These are phyloP conservation scores for Uria aalge DNA, from an alignment of 2,113 vertebrate species.

Conservation along the genomic window DNA sequence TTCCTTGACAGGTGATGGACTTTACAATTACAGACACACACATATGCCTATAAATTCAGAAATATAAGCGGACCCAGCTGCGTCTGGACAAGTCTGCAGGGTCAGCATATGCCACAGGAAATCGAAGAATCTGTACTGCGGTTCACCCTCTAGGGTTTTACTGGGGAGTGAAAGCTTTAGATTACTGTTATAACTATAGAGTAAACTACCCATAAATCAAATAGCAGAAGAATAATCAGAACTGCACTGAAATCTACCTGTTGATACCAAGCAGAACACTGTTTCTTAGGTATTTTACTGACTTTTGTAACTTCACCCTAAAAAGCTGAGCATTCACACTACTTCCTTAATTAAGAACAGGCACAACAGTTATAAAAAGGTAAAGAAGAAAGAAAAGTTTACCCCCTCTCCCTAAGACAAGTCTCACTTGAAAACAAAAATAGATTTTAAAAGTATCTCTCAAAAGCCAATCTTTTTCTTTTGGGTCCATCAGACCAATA, in stretches of 20 bases:
- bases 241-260: background rate
- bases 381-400: background rate
- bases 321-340: background rate
- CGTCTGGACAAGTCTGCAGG: conserved; percentile 5
- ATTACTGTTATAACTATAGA: background rate
- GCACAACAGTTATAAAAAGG: background rate
- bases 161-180: background rate
- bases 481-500: background rate
- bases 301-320: background rate
- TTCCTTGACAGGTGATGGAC: background rate
- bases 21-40: background rate
- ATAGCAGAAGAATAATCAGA: background rate
- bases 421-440: background rate
- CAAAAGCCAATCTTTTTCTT: background rate
- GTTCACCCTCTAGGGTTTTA: background rate
- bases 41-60: conserved; percentile 2
- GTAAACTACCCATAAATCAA: background rate
- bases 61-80: background rate
- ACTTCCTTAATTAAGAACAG: background rate
- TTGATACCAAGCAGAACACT: background rate
- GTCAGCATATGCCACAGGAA: conserved; percentile 18
- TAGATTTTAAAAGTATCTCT: background rate
- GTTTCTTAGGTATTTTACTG: background rate
- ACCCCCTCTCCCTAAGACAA: background rate
- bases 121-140: background rate